These are phyloP conservation scores for Polyploca ridens DNA, from an alignment of 2,888 invertebrate species.

Conservation along the genomic window DNA sequence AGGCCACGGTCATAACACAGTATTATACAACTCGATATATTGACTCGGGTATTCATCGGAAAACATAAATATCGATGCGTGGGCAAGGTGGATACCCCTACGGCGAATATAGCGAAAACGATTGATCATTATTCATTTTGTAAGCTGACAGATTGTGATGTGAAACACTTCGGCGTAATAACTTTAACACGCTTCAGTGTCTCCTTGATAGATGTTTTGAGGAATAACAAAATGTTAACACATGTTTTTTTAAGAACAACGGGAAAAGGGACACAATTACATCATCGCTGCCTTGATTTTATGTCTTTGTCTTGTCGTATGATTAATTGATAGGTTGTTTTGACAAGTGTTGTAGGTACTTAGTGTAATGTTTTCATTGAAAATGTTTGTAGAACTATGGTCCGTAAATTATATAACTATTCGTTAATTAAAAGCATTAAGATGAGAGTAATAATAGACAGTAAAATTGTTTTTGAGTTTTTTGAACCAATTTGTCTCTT, in stretches of 20 bases:
- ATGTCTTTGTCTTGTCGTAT: conserved; percentile 14
- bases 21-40: conserved; percentile 11
- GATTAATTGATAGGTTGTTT: conserved; percentile 34
- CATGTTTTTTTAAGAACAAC: conserved; percentile 44
- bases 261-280: conserved; percentile 35
- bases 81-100: conserved; percentile 57
- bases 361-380: conserved; percentile 25
- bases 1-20: neutral
- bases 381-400: neutral
- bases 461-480: too few species aligned
- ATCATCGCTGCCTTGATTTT: conserved; percentile 45
- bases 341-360: conserved; percentile 21
- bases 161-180: conserved; percentile 71
- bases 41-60: conserved; percentile 38
- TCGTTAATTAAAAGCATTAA: neutral
- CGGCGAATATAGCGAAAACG: conserved; percentile 64
- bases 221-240: conserved; percentile 63
- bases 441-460: too few species aligned
- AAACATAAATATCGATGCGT: conserved; percentile 53
- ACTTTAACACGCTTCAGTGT: conserved; percentile 65
- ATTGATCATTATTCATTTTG: conserved; percentile 75
- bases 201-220: conserved; percentile 62
- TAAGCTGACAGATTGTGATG: conserved; percentile 74
- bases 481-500: too few species aligned
- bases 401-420: conserved; percentile 28